Percentiles rank a stretch among this genome's conserved stretches.
Evolutionary conservation across 2,113 vertebrate species (phyloP).

Genomic region (Tyto alba): DNA sequence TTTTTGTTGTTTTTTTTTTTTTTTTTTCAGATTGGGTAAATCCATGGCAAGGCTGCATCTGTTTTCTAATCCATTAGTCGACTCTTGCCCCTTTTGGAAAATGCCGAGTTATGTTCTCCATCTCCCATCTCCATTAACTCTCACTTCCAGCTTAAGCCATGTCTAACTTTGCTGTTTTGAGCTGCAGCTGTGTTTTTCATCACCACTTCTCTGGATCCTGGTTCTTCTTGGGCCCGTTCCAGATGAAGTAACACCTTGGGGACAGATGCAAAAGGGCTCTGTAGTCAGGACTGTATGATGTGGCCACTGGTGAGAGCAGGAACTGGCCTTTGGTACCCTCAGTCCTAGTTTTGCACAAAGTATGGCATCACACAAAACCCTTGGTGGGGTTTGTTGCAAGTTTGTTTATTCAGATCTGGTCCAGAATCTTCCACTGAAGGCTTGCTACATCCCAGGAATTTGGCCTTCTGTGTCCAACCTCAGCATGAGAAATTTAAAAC

Average conservation of each 20-base stretch:
- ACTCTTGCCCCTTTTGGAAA: background rate
- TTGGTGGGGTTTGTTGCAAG: fast-evolving
- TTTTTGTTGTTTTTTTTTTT: background rate
- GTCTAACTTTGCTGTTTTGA: background rate
- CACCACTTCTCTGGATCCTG: fast-evolving
- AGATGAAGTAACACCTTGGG: background rate
- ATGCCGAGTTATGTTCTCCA: background rate
- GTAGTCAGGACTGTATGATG: fast-evolving
- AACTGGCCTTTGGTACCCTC: background rate
- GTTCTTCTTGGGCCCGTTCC: background rate
- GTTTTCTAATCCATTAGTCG: background rate
- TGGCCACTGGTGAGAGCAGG: background rate
- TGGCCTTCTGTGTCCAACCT: background rate
- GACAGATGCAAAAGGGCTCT: background rate
- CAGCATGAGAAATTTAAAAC: background rate
- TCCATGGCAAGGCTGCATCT: background rate
- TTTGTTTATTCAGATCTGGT: too few relatives aligned
- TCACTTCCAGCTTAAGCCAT: background rate
- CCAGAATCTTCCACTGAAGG: background rate
- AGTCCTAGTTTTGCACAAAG: background rate
- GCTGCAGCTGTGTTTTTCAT: background rate
- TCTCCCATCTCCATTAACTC: background rate
- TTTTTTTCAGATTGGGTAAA: background rate
- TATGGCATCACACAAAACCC: background rate
- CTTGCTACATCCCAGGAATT: background rate